Evolutionary conservation across 2,888 invertebrate species (phyloP), one percentile per base, ranked within the genome.

Genomic region (Atrina japonica): DNA sequence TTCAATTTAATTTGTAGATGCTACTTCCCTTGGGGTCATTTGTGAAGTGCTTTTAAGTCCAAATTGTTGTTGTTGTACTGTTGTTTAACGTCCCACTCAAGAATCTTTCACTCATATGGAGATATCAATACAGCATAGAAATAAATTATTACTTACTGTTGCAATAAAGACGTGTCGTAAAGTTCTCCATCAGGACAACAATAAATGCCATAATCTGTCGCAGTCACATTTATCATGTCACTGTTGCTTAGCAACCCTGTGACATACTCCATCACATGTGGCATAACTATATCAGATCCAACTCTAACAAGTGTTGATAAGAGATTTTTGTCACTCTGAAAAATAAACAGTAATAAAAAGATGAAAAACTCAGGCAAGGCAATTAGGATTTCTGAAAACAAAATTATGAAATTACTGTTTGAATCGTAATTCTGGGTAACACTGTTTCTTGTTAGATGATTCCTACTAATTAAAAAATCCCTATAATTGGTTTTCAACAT

Each of bases 101-200:
- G n/a, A n/a, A n/a, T n/a, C n/a, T n/a, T n/a, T n/a, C n/a, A n/a
- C n/a, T n/a, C n/a, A n/a, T n/a, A n/a, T n/a, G n/a, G n/a, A n/a
- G n/a, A n/a, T 16, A 41, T 41, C 11, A 41, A 41, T 25, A 55
- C 9, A 55, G 29, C 1, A n/a, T n/a, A n/a, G 16, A 55, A 16
- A 55, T 27, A 30, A 11, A 14, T 14, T 14, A 14, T 63, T 59
- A 80, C 85, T 70, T 70, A 91, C 91, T 87, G 93, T 21, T 95
- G 94, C 60, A 96, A 91, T 0, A 95, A 94, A 79, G 94, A 94
- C 91, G 96, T 97, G 91, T 99, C 97, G 89, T 95, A 98, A 0
- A 99, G 92, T 86, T 96, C 95, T 2, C 96, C 97, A 66, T 96
- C 96, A 0, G 97, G 96, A 27, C 95, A 96, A 78, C 95, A 92